Conservation (phyloP, 1,140 invertebrate species). For the Drosophila persimilis region DNA sequence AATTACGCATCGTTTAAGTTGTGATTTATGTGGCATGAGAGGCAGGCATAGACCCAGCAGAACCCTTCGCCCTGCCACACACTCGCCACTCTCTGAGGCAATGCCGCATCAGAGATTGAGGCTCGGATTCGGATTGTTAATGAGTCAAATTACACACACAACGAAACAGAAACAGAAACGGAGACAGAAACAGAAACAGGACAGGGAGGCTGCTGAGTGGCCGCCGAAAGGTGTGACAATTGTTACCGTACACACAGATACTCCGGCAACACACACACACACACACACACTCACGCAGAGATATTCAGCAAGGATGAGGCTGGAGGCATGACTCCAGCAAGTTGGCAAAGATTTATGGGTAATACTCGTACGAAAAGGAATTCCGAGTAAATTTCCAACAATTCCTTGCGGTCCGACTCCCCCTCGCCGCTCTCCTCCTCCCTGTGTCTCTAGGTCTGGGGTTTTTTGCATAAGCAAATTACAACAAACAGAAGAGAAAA, state of each 20-base stretch:
- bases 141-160: constrained; percentile 80
- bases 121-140: constrained; percentile 72
- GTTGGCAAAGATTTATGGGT: constrained; percentile 75
- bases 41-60: constrained; percentile 6
- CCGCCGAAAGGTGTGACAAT: constrained; percentile 80
- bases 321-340: constrained; percentile 54
- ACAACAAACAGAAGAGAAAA: constrained; percentile 27
- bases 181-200: constrained; percentile 22
- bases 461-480: constrained; percentile 65
- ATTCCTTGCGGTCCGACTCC: constrained; percentile 60
- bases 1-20: constrained; percentile 80
- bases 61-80: constrained; percentile 60
- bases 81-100: neutral
- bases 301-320: neutral
- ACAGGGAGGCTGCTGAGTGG: constrained; percentile 64
- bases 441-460: constrained; percentile 4
- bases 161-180: constrained; percentile 52
- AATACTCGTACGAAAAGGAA: constrained; percentile 44
- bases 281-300: neutral
- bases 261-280: neutral
- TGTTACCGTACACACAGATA: constrained; percentile 50
- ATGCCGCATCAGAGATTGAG: constrained; percentile 31
- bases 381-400: constrained; percentile 68
- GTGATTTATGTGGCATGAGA: constrained; percentile 76
- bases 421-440: constrained; percentile 27